A percentile compares a stretch with the other conserved stretches of the same genome.
Evolutionary conservation across 2,113 vertebrate species (phyloP).

Genomic region (Mystacornis crossleyi): DNA sequence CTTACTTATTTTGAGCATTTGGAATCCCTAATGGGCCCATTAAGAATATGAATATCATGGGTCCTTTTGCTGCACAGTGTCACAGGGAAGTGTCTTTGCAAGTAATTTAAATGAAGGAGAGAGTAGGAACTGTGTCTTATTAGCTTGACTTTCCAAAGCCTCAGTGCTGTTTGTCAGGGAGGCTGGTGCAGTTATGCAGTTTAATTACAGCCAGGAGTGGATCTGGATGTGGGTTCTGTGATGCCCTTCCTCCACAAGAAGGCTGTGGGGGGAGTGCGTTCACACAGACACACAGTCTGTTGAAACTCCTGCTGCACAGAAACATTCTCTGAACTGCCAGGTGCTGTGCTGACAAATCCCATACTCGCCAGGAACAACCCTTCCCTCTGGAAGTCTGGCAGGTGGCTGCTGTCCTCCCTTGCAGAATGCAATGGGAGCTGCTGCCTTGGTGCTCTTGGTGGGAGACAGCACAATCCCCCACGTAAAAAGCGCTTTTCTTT

Average conservation of each 20-base stretch:
- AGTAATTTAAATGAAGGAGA: background rate
- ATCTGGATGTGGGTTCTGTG: background rate
- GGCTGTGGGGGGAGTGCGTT: background rate
- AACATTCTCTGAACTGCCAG: background rate
- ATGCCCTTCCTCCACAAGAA: background rate
- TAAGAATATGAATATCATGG: background rate
- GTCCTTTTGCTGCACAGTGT: background rate
- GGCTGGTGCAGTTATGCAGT: background rate
- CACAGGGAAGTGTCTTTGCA: background rate
- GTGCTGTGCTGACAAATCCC: background rate
- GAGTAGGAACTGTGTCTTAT: background rate
- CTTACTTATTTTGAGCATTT: background rate
- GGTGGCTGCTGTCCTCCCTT: background rate
- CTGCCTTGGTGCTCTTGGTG: background rate
- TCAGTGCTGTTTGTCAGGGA: background rate
- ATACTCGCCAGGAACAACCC: fast-evolving
- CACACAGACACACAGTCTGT: fast-evolving
- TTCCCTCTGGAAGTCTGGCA: background rate
- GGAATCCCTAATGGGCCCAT: background rate
- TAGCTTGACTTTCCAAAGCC: background rate
- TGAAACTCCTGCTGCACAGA: background rate
- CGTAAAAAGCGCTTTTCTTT: background rate
- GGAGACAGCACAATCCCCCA: background rate
- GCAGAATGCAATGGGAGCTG: fast-evolving
- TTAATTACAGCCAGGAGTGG: background rate